phyloP scores from a whole-genome alignment of 2,888 invertebrate species.

The Eupithecia subumbrata region DNA sequence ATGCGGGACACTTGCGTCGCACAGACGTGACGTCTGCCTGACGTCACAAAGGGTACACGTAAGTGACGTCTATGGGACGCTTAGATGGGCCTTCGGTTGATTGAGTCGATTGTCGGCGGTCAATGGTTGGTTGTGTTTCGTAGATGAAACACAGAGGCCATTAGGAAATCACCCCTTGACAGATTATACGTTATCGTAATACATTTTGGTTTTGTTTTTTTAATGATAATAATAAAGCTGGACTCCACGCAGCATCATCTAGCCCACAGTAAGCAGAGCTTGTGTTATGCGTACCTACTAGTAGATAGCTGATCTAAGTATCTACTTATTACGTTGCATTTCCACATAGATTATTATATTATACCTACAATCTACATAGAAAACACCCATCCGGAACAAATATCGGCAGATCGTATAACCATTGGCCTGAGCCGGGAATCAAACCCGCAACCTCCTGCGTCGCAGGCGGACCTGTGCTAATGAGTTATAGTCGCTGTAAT shows the following conservation, averaged over 20 bases:
- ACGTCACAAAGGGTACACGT: not conserved
- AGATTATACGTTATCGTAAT: not conserved
- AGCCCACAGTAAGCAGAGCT: too few relatives aligned
- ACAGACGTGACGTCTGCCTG: not conserved
- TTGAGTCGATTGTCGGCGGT: not conserved
- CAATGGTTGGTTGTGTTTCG: not conserved
- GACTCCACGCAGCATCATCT: too few relatives aligned
- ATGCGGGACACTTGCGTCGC: not conserved
- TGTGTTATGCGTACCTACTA: too few relatives aligned
- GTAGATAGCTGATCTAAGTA: too few relatives aligned
- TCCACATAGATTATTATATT: too few relatives aligned
- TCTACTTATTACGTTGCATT: too few relatives aligned
- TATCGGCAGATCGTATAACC: not conserved
- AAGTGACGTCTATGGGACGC: not conserved
- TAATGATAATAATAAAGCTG: too few relatives aligned
- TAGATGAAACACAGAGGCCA: not conserved
- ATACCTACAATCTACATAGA: too few relatives aligned
- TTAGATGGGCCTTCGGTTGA: constrained; percentile 1
- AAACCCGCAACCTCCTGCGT: not conserved
- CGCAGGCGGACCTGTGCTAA: not conserved
- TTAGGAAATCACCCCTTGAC: not conserved
- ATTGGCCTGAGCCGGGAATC: not conserved
- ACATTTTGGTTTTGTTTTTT: not conserved
- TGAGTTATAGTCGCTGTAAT: not conserved
- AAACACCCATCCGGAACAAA: not conserved